Percentiles rank a stretch among this genome's conserved stretches.
phyloP scores from a whole-genome alignment of 2,797 vertebrate genomes.

The Todus mexicanus region DNA sequence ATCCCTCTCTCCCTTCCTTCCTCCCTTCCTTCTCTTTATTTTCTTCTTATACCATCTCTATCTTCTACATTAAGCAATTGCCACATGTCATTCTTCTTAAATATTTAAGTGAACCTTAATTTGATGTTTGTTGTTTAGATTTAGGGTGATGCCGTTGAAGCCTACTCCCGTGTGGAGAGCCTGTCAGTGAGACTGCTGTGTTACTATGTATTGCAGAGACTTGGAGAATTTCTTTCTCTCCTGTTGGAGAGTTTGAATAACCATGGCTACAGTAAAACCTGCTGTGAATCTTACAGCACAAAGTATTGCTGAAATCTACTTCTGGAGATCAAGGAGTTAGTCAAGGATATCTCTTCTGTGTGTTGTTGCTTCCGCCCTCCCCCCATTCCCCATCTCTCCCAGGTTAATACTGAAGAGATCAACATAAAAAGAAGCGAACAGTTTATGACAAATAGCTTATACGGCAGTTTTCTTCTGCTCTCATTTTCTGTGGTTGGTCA shows the following conservation, averaged over 20 bases:
- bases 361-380: neutral
- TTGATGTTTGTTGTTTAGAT: neutral
- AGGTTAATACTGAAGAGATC: neutral
- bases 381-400: neutral
- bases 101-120: neutral
- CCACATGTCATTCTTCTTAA: neutral
- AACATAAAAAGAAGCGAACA: neutral
- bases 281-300: constrained; percentile 65
- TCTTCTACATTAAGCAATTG: neutral
- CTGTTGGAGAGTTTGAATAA: constrained; percentile 78
- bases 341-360: neutral
- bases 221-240: constrained; percentile 81
- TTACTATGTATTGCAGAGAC: constrained; percentile 65
- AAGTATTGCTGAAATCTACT: constrained; percentile 75
- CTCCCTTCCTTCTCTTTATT: neutral
- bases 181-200: neutral
- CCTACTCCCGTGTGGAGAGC: neutral
- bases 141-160: neutral
- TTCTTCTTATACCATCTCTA: neutral
- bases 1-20: accelerated
- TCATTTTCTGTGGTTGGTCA: neutral
- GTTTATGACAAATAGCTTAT: neutral
- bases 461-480: neutral
- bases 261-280: constrained; percentile 80
- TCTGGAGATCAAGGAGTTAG: neutral